Evolutionary conservation across 2,797 vertebrate species (phyloP).

Genomic region (Fringilla coelebs): DNA sequence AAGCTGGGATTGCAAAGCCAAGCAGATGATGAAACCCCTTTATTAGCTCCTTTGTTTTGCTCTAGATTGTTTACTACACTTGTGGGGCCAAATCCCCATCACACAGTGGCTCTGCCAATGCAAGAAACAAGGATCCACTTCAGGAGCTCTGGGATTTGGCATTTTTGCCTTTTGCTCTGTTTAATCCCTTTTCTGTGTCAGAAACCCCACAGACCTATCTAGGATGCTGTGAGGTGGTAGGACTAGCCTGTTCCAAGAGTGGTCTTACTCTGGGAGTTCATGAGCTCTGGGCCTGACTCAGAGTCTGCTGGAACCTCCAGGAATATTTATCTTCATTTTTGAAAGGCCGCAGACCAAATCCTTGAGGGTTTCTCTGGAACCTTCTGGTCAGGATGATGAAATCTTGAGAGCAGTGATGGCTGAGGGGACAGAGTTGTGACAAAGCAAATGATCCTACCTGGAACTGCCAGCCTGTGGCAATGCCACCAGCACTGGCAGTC

Average conservation of each 20-base stretch:
- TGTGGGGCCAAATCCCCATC: not conserved
- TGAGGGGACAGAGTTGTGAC: not conserved
- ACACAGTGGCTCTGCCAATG: not conserved
- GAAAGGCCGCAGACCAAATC: not conserved
- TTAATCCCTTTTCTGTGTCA: not conserved
- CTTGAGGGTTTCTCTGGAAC: not conserved
- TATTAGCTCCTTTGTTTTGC: constrained; percentile 52
- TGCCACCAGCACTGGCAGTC: not conserved
- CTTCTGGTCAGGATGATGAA: not conserved
- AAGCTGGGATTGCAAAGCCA: constrained; percentile 37
- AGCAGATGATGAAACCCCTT: constrained; percentile 59
- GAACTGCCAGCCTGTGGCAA: accelerated
- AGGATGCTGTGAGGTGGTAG: not conserved
- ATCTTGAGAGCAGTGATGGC: not conserved
- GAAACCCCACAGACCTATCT: not conserved
- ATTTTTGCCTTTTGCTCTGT: not conserved
- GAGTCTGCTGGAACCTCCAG: not conserved
- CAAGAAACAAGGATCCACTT: not conserved
- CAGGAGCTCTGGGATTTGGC: not conserved
- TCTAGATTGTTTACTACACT: constrained; percentile 6
- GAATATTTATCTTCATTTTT: not conserved
- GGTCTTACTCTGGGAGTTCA: accelerated
- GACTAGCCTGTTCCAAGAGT: not conserved
- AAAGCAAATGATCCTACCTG: not conserved
- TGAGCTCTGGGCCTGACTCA: not conserved